Evolutionary conservation across 2,888 invertebrate species (phyloP).

Genomic region (Cyaniris semiargus): DNA sequence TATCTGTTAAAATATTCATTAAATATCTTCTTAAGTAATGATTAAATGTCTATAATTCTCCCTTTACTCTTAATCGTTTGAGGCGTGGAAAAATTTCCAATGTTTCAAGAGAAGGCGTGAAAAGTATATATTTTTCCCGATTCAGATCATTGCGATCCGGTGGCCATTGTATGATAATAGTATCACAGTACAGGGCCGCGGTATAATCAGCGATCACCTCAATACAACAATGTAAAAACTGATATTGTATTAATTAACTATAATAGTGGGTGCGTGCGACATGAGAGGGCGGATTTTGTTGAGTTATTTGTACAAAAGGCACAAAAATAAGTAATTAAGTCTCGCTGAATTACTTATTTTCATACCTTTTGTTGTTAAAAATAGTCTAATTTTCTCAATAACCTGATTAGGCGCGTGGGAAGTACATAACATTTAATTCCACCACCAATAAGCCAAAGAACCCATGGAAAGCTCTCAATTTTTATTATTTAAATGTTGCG

Average conservation of each 20-base stretch:
- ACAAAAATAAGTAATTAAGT: too few relatives aligned
- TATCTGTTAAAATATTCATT: too few relatives aligned
- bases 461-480: background rate
- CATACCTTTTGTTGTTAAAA: background rate
- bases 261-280: constrained; percentile 54
- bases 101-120: background rate
- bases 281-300: constrained; percentile 59
- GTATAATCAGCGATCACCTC: constrained; percentile 23
- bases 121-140: background rate
- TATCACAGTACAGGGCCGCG: constrained; percentile 1
- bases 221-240: background rate
- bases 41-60: too few relatives aligned
- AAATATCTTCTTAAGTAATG: too few relatives aligned
- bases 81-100: background rate
- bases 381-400: background rate
- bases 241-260: constrained; percentile 1
- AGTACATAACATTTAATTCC: background rate
- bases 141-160: background rate
- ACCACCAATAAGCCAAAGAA: background rate
- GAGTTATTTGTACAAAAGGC: background rate
- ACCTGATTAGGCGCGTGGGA: background rate
- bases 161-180: constrained; percentile 6
- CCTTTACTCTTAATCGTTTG: background rate
- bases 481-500: background rate
- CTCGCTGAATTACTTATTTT: background rate